These are phyloP conservation scores for Cryptocephalus moraei DNA, from an alignment of 2,888 invertebrate species.

Conservation along the genomic window DNA sequence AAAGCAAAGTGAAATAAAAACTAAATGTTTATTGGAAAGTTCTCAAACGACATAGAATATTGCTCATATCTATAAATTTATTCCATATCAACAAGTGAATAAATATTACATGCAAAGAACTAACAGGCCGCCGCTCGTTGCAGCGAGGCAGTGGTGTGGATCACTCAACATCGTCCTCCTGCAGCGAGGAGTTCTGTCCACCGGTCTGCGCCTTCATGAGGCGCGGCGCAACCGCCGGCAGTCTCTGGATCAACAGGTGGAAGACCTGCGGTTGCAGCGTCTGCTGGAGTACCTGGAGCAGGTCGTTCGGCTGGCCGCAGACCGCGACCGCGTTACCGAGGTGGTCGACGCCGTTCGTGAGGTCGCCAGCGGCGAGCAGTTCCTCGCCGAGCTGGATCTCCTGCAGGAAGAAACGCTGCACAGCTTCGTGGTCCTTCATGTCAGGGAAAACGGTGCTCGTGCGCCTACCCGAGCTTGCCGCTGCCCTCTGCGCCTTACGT, in stretches of 20 bases:
- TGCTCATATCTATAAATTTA: no score
- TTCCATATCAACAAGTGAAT: no score
- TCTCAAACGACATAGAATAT: no score
- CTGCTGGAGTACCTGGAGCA: slow-evolving; percentile 80
- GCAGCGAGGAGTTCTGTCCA: slow-evolving; percentile 19
- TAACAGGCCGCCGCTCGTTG: slow-evolving; percentile 42
- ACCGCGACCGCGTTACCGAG: slow-evolving; percentile 95
- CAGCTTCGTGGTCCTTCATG: slow-evolving; percentile 83
- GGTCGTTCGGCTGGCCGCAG: slow-evolving; percentile 88
- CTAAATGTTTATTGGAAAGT: no score
- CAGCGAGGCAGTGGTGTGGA: slow-evolving; percentile 36
- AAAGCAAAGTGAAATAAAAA: no score
- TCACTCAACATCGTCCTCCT: slow-evolving; percentile 38
- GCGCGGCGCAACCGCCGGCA: slow-evolving; percentile 52
- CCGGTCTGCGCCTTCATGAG: slow-evolving; percentile 28
- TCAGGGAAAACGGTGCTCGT: slow-evolving; percentile 62
- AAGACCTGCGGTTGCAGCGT: slow-evolving; percentile 94
- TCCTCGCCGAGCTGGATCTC: slow-evolving; percentile 93
- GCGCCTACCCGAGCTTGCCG: slow-evolving; percentile 31
- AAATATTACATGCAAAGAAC: no score
- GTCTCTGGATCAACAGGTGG: slow-evolving; percentile 73
- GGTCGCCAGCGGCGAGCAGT: slow-evolving; percentile 72
- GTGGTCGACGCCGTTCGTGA: slow-evolving; percentile 90
- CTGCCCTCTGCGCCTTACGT: slow-evolving; percentile 49
- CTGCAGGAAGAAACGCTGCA: slow-evolving; percentile 65